Base-by-base conservation (phyloP, 2,888 invertebrate species). In the Atrina japonica region DNA sequence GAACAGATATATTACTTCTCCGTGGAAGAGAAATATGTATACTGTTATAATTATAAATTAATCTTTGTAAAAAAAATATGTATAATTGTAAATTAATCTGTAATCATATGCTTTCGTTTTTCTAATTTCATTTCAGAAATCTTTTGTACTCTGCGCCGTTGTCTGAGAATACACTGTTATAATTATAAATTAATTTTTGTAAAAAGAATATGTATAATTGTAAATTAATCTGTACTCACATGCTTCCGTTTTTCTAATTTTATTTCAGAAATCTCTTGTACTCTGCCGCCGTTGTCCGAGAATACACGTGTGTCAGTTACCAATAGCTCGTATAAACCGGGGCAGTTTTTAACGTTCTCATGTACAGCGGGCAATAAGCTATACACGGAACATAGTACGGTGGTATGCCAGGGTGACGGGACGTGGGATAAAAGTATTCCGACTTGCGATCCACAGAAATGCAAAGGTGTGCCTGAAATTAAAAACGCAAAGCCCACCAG, bases 401-500 rank as follows among this genome's bases (percentile, higher is more conserved):
- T 86, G 0, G 49, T 58, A 1, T 88, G 87, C 60, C 84, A 86
- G 59, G 53, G 63, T 6, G 83, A 86, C 64, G 86, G 87, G 0
- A 80, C 83, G 0, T 88, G 85, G 84, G 85, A 85, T 61, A 77
- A 64, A 55, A 85, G 83, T 53, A 76, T 85, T 23, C 87, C 87
- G 16, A 80, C 84, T 1, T 88, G 87, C 71, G 86, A 85, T 58
- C 80, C 74, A 14, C 77, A 82, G 25, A 78, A 60, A 16, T 86
- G 88, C 64, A 63, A 65, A n/a, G 18, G 68, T 18, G 86, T 87
- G 2, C 86, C 86, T 3, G 5, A 27, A 2, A 76, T 87, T 75
- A 90, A 93, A 2, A 43, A 78, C 52, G 85, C 82, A 1, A 30
- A 45, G 1, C 63, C 69, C 7, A 16, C 52, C n/a, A 63, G 66